Evolutionary conservation across 2,113 vertebrate species (phyloP).

Genomic region (Neomonachus schauinslandi): DNA sequence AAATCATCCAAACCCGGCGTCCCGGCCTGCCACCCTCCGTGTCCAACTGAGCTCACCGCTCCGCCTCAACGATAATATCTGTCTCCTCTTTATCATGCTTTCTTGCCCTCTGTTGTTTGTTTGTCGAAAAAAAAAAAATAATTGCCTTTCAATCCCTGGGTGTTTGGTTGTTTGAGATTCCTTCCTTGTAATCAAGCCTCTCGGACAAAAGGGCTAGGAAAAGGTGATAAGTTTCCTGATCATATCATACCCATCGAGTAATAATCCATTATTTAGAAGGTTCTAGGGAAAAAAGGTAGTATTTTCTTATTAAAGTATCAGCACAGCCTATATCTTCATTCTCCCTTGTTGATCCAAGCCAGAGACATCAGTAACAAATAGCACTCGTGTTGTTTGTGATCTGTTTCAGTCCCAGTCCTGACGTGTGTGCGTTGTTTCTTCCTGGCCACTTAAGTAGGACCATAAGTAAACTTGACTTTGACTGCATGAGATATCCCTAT

Average conservation of each 20-base stretch:
- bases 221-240: slow-evolving; percentile 81
- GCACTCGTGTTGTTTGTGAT: slow-evolving; percentile 65
- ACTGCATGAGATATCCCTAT: slow-evolving; percentile 85
- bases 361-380: slow-evolving; percentile 73
- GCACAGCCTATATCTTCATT: slow-evolving; percentile 60
- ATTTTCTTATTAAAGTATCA: slow-evolving; percentile 78
- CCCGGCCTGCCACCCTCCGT: slow-evolving; percentile 89
- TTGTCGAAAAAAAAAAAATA: slow-evolving; percentile 78
- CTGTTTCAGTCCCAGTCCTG: slow-evolving; percentile 64
- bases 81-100: slow-evolving; percentile 83
- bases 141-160: slow-evolving; percentile 82
- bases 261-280: slow-evolving; percentile 63
- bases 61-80: slow-evolving; percentile 45
- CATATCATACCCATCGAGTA: slow-evolving; percentile 77
- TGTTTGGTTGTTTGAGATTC: slow-evolving; percentile 83
- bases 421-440: slow-evolving; percentile 68
- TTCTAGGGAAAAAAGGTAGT: slow-evolving; percentile 73
- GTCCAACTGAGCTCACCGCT: slow-evolving; percentile 87
- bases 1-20: slow-evolving; percentile 93
- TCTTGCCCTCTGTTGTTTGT: slow-evolving; percentile 68
- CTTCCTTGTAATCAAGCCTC: slow-evolving; percentile 83
- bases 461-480: slow-evolving; percentile 86
- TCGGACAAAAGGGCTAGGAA: slow-evolving; percentile 87
- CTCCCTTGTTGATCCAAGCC: slow-evolving; percentile 66
- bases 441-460: slow-evolving; percentile 87